Evolutionary conservation across 2,797 vertebrate species (phyloP), one percentile per base, ranked within the genome.

Genomic region (Anas flavirostris): DNA sequence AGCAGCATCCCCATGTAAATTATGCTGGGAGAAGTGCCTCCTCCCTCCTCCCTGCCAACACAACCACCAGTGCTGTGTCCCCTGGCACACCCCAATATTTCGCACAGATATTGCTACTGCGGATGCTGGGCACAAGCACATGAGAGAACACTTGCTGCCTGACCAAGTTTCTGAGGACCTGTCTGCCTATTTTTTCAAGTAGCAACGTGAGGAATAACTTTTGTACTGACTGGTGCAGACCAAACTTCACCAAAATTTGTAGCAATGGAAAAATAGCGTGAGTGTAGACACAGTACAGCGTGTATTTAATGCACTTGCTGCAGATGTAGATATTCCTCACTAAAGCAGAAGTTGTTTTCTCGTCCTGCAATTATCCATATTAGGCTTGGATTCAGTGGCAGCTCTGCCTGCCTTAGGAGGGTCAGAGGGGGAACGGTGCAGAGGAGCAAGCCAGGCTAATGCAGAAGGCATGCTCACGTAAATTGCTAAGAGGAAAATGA

Each of bases 401-500:
- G 29, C 53, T 86, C 70, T 93, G 52, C 25, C 56, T 84, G 64
- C n/a, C 33, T 58, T 80, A 46, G 37, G 56, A 82, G 70, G 19
- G 39, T 7, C 64, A 37, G 12, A 62, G 28, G 4, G 29, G 7
- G n/a, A 78, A 74, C 23, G 48, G 68, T 53, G 43, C 41, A 76
- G 63, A 31, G 41, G 39, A 69, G 62, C 2, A 2, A 92, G 55
- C 33, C 77, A 58, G 33, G 63, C 19, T 86, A 82, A 69, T 60
- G 26, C 33, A 80, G 17, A 46, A 86, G 58, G 35, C 33, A 82
- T 31, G 19, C 35, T 89, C 58, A 9, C 1, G 0, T 87, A 60
- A 88, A 77, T 82, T 10, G 2, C 52, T 77, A 37, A 79, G 56
- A 70, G 68, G 55, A 88, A 95, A 94, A 90, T 21, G 7, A 85